These are phyloP conservation scores for Brachirus orientalis DNA, from an alignment of 2,113 vertebrate species.

Conservation along the genomic window DNA sequence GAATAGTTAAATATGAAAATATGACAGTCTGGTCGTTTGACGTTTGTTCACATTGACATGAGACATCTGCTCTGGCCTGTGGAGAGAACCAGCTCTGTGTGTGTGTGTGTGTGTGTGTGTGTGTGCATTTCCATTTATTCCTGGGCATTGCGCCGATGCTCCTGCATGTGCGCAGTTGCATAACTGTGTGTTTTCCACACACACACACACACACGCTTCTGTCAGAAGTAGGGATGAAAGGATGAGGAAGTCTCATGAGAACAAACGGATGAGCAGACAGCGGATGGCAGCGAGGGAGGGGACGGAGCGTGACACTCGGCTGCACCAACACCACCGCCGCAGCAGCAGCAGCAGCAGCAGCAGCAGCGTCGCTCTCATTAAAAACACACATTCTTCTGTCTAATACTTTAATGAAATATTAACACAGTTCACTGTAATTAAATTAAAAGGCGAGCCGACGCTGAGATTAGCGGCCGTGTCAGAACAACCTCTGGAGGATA, in stretches of 20 bases:
- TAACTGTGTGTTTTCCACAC: constrained; percentile 21
- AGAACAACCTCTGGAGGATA: constrained; percentile 68
- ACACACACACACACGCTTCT: constrained; percentile 23
- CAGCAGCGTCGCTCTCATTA: constrained; percentile 40
- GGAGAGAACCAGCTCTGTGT: constrained; percentile 49
- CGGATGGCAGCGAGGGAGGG: constrained; percentile 55
- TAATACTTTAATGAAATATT: constrained; percentile 82
- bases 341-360: constrained; percentile 12
- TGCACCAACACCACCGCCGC: background rate
- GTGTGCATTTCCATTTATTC: constrained; percentile 48
- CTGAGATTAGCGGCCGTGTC: constrained; percentile 67
- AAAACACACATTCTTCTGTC: constrained; percentile 68
- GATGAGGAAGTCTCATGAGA: constrained; percentile 69
- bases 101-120: constrained; percentile 36
- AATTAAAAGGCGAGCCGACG: constrained; percentile 75
- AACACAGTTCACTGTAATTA: constrained; percentile 79
- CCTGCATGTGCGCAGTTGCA: constrained; percentile 35
- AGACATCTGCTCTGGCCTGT: constrained; percentile 77
- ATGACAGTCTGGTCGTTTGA: constrained; percentile 72
- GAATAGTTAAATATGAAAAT: constrained; percentile 80
- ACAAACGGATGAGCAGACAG: constrained; percentile 67
- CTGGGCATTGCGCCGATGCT: constrained; percentile 35
- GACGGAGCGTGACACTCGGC: constrained; percentile 33
- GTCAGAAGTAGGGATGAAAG: constrained; percentile 69
- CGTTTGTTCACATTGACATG: constrained; percentile 73